Base-by-base conservation (phyloP, 2,888 invertebrate species). In the Phaedon cochleariae region DNA sequence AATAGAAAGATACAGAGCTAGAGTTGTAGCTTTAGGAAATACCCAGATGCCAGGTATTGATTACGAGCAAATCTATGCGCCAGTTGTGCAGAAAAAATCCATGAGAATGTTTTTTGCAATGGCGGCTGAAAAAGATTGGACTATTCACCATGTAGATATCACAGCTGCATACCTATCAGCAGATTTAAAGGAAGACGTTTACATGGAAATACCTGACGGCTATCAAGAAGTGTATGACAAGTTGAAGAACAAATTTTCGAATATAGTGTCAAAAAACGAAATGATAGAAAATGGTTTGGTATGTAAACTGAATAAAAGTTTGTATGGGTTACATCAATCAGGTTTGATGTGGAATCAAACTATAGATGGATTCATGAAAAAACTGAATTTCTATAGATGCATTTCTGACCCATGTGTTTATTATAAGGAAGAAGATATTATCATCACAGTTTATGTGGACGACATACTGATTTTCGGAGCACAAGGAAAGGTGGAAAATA, bases 271-370 rank as follows among this genome's bases (percentile, higher is more conserved):
- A 4, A 52, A n/a, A 52, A 26, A 26, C 21, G 10, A 5, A 5
- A 26, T 6, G 6, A 26, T 26, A 26, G 52, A 52, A n/a, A 52
- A 17, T 52, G 52, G 15, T 22, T 15, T 52, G 52, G 26, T 52
- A 6, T 21, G 51, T 26, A 22, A 20, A n/a, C 22, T 51, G 21
- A 20, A 22, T 17, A 51, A 51, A 15, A 51, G 51, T n/a, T n/a
- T n/a, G n/a, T n/a, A n/a, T n/a, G n/a, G n/a, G n/a, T n/a, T n/a
- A n/a, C n/a, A n/a, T n/a, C n/a, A n/a, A n/a, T n/a, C n/a, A n/a
- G n/a, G n/a, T n/a, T n/a, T n/a, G n/a, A n/a, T n/a, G n/a, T 51
- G 22, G 51, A 51, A 51, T 15, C 21, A 51, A 51, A 51, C 51
- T 51, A 9, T 51, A 1, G 51, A 51, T 22, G 21, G 18, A 21